Evolutionary conservation across 2,888 invertebrate genomes (phyloP).

Genomic region (Clunio marinus): DNA sequence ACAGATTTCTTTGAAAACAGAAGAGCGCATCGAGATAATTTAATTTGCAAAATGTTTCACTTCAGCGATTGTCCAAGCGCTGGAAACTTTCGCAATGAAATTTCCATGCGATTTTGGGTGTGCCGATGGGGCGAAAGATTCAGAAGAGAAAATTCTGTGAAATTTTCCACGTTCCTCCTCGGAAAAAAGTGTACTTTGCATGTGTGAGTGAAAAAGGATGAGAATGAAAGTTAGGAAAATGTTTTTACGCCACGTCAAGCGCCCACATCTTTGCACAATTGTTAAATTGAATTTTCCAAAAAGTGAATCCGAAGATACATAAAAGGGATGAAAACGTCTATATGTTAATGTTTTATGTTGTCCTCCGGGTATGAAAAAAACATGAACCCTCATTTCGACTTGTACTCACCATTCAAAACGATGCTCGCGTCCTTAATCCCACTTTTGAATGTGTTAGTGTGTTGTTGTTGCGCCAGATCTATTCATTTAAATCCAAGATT

Average conservation of each 20-base stretch:
- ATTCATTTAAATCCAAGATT: too few species aligned
- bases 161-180: conserved; percentile 7
- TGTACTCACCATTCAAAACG: not conserved
- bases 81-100: conserved; percentile 1
- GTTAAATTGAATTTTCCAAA: not conserved
- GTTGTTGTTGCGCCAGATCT: conserved; percentile 17
- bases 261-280: conserved; percentile 1
- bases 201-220: conserved; percentile 8
- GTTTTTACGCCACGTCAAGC: conserved; percentile 18
- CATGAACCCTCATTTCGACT: not conserved
- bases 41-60: conserved; percentile 19
- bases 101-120: conserved; percentile 9
- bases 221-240: not conserved
- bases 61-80: not conserved
- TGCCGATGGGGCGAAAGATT: not conserved
- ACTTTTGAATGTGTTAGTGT: not conserved
- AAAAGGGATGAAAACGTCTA: too few species aligned
- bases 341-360: too few species aligned
- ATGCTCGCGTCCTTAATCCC: not conserved
- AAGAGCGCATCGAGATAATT: not conserved
- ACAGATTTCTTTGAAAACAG: too few species aligned
- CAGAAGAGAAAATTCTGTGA: conserved; percentile 1
- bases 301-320: not conserved
- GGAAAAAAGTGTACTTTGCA: not conserved
- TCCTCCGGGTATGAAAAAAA: too few species aligned